These are phyloP conservation scores for Candoia aspera DNA, from an alignment of 2,113 vertebrate genomes.

Conservation along the genomic window DNA sequence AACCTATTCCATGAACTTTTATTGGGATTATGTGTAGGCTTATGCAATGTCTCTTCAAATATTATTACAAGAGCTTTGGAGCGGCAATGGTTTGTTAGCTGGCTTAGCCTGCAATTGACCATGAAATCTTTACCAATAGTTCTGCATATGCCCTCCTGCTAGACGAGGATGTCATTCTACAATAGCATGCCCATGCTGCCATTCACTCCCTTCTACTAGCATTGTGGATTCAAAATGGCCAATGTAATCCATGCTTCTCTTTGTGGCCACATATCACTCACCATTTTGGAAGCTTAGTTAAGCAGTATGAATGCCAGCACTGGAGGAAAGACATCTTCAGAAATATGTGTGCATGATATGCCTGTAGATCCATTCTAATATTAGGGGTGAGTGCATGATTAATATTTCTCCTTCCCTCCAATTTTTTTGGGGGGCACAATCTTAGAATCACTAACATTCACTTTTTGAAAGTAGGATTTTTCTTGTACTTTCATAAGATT, in stretches of 20 bases:
- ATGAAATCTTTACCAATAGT: neutral
- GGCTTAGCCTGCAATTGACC: neutral
- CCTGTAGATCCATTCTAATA: neutral
- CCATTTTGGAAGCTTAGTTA: neutral
- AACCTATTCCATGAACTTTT: neutral
- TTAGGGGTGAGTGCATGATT: neutral
- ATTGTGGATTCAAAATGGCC: neutral
- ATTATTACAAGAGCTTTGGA: neutral
- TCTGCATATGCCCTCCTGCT: neutral
- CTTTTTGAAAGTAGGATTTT: neutral
- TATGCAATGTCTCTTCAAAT: constrained; percentile 28
- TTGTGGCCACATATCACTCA: neutral
- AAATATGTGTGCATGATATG: neutral
- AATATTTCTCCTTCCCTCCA: neutral
- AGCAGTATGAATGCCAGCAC: neutral
- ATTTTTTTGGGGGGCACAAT: neutral
- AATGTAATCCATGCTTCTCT: neutral
- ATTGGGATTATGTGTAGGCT: neutral
- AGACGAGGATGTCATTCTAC: neutral
- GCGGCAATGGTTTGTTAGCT: neutral
- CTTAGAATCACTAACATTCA: neutral
- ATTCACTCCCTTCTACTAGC: neutral
- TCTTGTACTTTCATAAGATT: neutral
- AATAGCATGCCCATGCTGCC: neutral
- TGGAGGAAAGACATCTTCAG: neutral